Percentiles rank a stretch among this genome's conserved stretches.
Evolutionary conservation across 1,140 invertebrate genomes (phyloP).

Genomic region (Papilio helenus): DNA sequence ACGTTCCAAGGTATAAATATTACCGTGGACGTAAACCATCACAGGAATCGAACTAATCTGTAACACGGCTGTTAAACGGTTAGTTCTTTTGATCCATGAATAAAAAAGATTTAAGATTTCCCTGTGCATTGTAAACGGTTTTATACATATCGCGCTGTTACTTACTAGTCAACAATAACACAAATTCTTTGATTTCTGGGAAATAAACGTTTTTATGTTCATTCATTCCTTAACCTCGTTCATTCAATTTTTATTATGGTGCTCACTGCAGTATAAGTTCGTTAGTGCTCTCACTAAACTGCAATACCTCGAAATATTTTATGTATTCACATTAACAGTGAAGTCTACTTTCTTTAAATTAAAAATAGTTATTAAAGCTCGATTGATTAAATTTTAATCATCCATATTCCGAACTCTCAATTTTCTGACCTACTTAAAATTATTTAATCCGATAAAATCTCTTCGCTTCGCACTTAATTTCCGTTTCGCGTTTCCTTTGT

Average conservation of each 20-base stretch:
- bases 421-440: conserved; percentile 20
- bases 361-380: neutral
- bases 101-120: conserved; percentile 2
- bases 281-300: too few species aligned
- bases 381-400: neutral
- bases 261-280: neutral
- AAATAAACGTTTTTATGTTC: neutral
- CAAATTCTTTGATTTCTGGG: neutral
- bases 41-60: neutral
- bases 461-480: conserved; percentile 24
- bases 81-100: neutral
- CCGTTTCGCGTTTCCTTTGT: conserved; percentile 26
- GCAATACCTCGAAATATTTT: too few species aligned
- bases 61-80: neutral
- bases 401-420: neutral
- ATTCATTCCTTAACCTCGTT: neutral
- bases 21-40: neutral
- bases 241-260: neutral
- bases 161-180: neutral
- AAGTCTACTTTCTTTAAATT: neutral
- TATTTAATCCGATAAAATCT: conserved; percentile 28
- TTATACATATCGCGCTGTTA: neutral
- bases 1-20: neutral
- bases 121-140: neutral
- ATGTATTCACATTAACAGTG: too few species aligned